Evolutionary conservation across 2,113 vertebrate species (phyloP), one percentile per base, ranked within the genome.

Genomic region (Pollachius pollachius): DNA sequence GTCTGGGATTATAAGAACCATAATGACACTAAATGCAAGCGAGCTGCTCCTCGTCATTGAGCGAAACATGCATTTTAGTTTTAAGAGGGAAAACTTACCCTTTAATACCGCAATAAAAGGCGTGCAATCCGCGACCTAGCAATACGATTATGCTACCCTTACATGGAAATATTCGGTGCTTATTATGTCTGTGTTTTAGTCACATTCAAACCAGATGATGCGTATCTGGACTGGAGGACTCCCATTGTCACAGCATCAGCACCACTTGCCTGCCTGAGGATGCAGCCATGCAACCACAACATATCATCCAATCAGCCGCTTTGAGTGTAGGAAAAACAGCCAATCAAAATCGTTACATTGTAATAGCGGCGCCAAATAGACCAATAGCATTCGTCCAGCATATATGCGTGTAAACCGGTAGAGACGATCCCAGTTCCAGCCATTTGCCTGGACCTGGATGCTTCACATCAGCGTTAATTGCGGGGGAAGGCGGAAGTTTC

Each of bases 181-280:
- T 58, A 25, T 15, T 16, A 66, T 69, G 61, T 54, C 64, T 67
- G 72, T 48, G 41, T 12, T 81, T 77, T 61, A 65, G 71, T 25
- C 67, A 21, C 62, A 8, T 63, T 74, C 69, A 69, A 57, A 72
- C 78, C 87, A 86, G 81, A 83, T 81, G 87, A 84, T 80, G 86
- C 78, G 76, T 70, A 74, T 81, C 81, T 81, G 75, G 58, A 60
- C 11, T 80, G 30, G 30, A 85, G 60, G 77, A 81, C 68, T 87
- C 78, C 81, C 85, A 88, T 88, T 85, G 74, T 85, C 83, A 83
- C 87, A 63, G 73, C 66, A 82, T 68, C 63, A 69, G 5, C 37
- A 7, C 60, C 70, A 74, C 66, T 76, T 52, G 79, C 72, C 69
- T 71, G 56, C 72, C 13, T 64, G 6, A 34, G 30, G 89, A 90